Conservation (phyloP, 1,140 invertebrate genomes). For the Daktulosphaira vitifoliae region DNA sequence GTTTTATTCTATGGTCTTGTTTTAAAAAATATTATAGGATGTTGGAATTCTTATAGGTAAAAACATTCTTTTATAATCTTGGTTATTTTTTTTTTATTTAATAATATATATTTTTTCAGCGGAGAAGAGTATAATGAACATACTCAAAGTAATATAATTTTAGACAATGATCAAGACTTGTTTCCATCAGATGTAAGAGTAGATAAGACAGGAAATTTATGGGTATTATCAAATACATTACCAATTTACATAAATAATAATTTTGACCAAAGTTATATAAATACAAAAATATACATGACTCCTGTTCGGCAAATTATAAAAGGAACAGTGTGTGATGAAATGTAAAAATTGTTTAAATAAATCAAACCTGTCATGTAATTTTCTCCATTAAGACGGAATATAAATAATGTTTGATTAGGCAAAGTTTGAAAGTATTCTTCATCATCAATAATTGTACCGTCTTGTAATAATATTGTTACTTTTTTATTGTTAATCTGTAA, state of each 20-base stretch:
- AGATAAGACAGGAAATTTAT: constrained; percentile 58
- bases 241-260: constrained; percentile 59
- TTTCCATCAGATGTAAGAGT: constrained; percentile 71
- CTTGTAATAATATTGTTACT: constrained; percentile 43
- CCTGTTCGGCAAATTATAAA: constrained; percentile 57
- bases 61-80: too few relatives aligned
- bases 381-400: constrained; percentile 54
- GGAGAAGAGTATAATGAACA: constrained; percentile 38
- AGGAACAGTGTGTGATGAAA: constrained; percentile 53
- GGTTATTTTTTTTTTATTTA: too few relatives aligned
- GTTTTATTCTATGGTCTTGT: constrained; percentile 66
- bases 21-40: constrained; percentile 65
- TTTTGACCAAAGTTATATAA: constrained; percentile 55
- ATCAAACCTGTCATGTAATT: constrained; percentile 5
- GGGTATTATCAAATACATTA: constrained; percentile 63
- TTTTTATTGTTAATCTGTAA: constrained; percentile 25
- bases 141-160: constrained; percentile 50
- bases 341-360: constrained; percentile 34
- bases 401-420: constrained; percentile 60
- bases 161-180: constrained; percentile 58
- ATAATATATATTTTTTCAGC: constrained; percentile 43
- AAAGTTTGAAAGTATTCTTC: constrained; percentile 65
- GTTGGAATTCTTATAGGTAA: constrained; percentile 56
- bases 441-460: constrained; percentile 63
- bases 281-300: constrained; percentile 61